Percentiles rank a stretch among this genome's conserved stretches.
Conservation (phyloP, 2,113 vertebrate genomes). For the Rhinogobius similis region DNA sequence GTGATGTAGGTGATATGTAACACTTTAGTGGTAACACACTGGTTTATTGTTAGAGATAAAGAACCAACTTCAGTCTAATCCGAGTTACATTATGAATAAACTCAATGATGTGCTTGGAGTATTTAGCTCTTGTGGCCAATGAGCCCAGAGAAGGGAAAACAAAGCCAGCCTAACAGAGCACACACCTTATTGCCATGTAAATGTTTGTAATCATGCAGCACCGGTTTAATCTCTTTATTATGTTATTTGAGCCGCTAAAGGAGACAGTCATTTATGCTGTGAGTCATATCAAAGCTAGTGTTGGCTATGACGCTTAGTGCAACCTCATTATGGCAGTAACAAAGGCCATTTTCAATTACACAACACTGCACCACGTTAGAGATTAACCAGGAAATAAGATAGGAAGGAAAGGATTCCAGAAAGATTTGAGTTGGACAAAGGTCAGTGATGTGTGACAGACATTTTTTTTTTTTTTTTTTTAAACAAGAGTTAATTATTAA, state of each 20-base stretch:
- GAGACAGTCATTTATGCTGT: conserved; percentile 19
- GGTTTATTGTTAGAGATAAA: not conserved
- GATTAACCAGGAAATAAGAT: conserved; percentile 18
- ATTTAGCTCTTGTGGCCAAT: conserved; percentile 10
- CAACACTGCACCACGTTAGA: conserved; percentile 18
- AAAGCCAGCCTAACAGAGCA: not conserved
- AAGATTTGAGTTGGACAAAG: conserved; percentile 21
- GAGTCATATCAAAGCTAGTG: conserved; percentile 30
- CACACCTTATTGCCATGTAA: conserved; percentile 24
- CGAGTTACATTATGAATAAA: conserved; percentile 6
- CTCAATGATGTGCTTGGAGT: not conserved
- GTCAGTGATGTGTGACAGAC: conserved; percentile 29
- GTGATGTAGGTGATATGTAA: not conserved
- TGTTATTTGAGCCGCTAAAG: conserved; percentile 18
- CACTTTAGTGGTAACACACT: not conserved
- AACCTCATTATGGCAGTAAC: conserved; percentile 16
- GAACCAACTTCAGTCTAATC: not conserved
- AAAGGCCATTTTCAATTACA: conserved; percentile 39
- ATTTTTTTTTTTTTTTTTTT: too few species aligned
- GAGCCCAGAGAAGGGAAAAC: conserved; percentile 16
- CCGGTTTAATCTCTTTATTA: conserved; percentile 26
- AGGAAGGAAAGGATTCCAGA: conserved; percentile 16
- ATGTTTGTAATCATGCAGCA: conserved; percentile 41
- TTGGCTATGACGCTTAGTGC: conserved; percentile 1
- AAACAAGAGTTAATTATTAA: not conserved